Evolutionary conservation across 2,888 invertebrate genomes (phyloP), one percentile per base, ranked within the genome.

Genomic region (Pheosia gnoma): DNA sequence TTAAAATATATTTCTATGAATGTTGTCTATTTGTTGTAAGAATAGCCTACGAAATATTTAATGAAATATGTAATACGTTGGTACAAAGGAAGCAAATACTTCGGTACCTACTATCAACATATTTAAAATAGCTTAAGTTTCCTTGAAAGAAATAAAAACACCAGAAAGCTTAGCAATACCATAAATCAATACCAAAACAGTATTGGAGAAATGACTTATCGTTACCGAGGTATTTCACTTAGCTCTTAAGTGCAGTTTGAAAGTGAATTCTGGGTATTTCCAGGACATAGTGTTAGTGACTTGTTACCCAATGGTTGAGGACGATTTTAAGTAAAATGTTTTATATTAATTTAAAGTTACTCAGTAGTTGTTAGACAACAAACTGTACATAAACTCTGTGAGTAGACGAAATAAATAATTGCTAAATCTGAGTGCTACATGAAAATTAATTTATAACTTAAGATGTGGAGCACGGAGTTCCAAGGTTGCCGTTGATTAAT

Each of bases 401-500:
- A 59, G 61, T 55, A 59, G 54, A 43, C 60, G 51, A 68, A 61
- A 72, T 65, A 72, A 72, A 67, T 70, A 74, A 72, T 76, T 68
- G 70, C 62, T 63, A 69, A 76, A 80, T 79, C 78, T 77, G 73
- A 75, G 71, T 72, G 75, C 71, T 78, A 69, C 75, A 77, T 77
- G 79, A 76, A 79, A 81, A 85, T 83, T 82, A 81, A 81, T 75
- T 79, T 79, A 68, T 74, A 77, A 74, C 75, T 82, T 82, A 79
- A 78, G 76, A 85, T 84, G 80, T 81, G 71, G 79, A 79, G 77
- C 82, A 81, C 80, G 74, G 72, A 78, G 75, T 84, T 83, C 74
- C 84, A 85, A 84, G 87, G 86, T 77, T 83, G 70, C 68, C 74
- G 82, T 82, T 88, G 86, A 89, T 89, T 88, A 88, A 89, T 89